Percentiles rank a stretch among this genome's conserved stretches.
Conservation (phyloP, 2,797 vertebrate species). For the Tokudaia muenninki region DNA sequence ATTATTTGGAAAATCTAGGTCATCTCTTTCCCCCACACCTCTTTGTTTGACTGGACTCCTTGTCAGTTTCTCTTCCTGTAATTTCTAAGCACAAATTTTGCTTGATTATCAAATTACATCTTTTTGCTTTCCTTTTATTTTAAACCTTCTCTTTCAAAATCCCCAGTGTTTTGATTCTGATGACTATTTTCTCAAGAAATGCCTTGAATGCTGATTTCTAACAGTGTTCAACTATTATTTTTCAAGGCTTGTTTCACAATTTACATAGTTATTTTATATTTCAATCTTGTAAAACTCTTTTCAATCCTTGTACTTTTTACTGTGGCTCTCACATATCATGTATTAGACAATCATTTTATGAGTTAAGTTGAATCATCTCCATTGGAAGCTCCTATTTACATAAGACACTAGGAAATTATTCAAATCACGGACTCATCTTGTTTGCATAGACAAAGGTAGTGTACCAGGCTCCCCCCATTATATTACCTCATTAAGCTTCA, state of each 20-base stretch:
- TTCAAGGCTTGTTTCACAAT: neutral
- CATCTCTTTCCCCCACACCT: neutral
- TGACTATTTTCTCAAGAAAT: neutral
- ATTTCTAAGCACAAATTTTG: slow-evolving; percentile 12
- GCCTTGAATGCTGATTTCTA: neutral
- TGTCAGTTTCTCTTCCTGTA: neutral
- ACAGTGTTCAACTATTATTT: neutral
- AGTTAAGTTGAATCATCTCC: slow-evolving; percentile 61
- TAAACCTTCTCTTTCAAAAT: slow-evolving; percentile 3
- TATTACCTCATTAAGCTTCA: slow-evolving; percentile 80
- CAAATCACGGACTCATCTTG: slow-evolving; percentile 75
- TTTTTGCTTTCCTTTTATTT: slow-evolving; percentile 51
- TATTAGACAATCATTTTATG: slow-evolving; percentile 53
- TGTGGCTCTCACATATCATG: neutral
- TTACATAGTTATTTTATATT: neutral
- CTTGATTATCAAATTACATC: slow-evolving; percentile 8
- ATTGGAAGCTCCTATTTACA: slow-evolving; percentile 56
- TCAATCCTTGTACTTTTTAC: neutral
- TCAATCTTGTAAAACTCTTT: slow-evolving; percentile 7
- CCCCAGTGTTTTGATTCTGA: neutral
- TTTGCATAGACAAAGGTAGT: slow-evolving; percentile 75
- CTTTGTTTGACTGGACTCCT: neutral
- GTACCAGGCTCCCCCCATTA: slow-evolving; percentile 59
- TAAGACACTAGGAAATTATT: slow-evolving; percentile 76
- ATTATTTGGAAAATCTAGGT: slow-evolving; percentile 1